phyloP scores from a whole-genome alignment of 2,888 invertebrate genomes.

The Frankliniella fusca region DNA sequence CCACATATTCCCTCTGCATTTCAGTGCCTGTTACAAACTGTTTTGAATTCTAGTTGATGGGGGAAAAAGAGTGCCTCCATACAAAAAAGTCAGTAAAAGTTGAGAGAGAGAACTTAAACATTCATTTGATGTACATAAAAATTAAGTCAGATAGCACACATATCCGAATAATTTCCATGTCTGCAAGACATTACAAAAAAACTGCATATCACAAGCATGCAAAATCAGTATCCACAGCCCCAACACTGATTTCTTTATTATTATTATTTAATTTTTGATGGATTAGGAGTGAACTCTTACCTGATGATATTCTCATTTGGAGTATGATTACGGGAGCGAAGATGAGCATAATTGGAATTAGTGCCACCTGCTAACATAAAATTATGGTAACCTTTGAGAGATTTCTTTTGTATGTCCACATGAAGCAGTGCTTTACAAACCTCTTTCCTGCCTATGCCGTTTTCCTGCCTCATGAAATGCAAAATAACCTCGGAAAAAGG shows the following conservation, averaged over 20 bases:
- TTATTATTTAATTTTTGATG: no score
- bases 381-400: no score
- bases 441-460: conserved; percentile 58
- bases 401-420: neutral
- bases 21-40: neutral
- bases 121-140: neutral
- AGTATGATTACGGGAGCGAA: conserved; percentile 59
- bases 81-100: neutral
- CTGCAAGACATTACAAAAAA: neutral
- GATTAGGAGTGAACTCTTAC: conserved; percentile 46
- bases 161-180: no score
- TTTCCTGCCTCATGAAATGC: conserved; percentile 81
- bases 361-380: conserved; percentile 45
- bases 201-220: neutral
- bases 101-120: neutral
- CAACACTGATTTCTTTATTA: neutral
- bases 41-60: neutral
- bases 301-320: conserved; percentile 71
- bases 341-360: conserved; percentile 54
- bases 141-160: neutral
- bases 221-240: neutral
- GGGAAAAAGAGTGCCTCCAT: neutral
- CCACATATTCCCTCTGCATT: neutral
- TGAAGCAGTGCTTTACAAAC: conserved; percentile 41
- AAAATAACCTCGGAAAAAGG: conserved; percentile 86